Evolutionary conservation across 1,140 invertebrate genomes (phyloP).

Genomic region (Akabosia matsudoensis): DNA sequence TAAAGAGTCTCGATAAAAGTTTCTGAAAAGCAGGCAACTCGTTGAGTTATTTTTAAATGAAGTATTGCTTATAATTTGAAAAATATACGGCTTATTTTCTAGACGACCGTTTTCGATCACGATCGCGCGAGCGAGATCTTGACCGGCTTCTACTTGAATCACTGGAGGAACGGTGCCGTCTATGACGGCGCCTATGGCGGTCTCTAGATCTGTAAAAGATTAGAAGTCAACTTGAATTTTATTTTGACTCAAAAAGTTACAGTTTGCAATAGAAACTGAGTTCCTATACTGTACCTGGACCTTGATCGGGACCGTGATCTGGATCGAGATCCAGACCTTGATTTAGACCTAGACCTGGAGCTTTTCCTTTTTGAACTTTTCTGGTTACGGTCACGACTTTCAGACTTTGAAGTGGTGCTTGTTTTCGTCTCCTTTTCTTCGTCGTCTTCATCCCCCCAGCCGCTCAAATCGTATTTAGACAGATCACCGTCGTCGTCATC

Average conservation of each 20-base stretch:
- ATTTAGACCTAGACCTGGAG: neutral
- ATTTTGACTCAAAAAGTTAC: neutral
- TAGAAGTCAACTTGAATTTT: neutral
- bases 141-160: conserved; percentile 6
- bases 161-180: conserved; percentile 1
- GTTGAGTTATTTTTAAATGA: no score
- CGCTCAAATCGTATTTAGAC: conserved; percentile 77
- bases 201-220: neutral
- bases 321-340: neutral
- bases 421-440: conserved; percentile 40
- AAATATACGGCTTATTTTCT: neutral
- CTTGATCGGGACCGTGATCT: neutral
- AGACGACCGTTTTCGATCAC: neutral
- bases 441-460: conserved; percentile 59
- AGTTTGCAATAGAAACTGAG: no score
- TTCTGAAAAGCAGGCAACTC: no score
- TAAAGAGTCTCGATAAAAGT: no score
- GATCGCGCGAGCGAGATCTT: neutral
- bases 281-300: neutral
- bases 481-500: conserved; percentile 62
- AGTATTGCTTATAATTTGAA: neutral
- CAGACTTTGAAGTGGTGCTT: conserved; percentile 25
- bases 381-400: conserved; percentile 10
- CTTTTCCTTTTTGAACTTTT: conserved; percentile 3
- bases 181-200: neutral